Evolutionary conservation across 2,113 vertebrate genomes (phyloP), one percentile per base, ranked within the genome.

Genomic region (Lethenteron camtschaticum): DNA sequence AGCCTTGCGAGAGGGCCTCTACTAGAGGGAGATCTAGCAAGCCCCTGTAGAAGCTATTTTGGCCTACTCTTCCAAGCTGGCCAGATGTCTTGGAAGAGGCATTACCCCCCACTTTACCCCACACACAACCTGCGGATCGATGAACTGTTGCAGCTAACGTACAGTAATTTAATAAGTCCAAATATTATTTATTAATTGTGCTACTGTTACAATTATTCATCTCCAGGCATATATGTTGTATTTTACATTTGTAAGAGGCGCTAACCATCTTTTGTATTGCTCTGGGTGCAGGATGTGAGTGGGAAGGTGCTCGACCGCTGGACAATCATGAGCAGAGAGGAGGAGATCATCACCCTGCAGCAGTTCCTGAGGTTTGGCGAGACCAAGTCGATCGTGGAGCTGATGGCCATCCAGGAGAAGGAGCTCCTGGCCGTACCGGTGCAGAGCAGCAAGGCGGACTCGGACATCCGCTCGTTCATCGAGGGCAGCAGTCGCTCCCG

Each of bases 321-420:
- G 94, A 85, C 85, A 80, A 99, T 99, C 81, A 99, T 99, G 94
- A 96, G 91, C 77, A 82, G 92, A 77, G 94, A 99, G 87, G 94
- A 99, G 75, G 94, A 99, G 81, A 99, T 99, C 81, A 99, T 99
- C 82, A 99, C 94, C 81, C 86, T 99, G 78, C 94, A 99, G 86
- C 92, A 99, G 80, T 99, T 96, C 79, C 79, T 99, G 76, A 86
- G 94, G 79, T 99, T 99, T 79, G 94, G 94, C 79, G 94, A 99
- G 81, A 99, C 94, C 70, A 99, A 99, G 81, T 99, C 94, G 78
- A 99, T 99, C 1, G 94, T 99, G 78, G 94, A 99, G 80, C 85
- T 99, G 79, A 99, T 99, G 94, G 94, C 94, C 73, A 99, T 99
- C 82, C 94, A 99, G 81, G 94, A 99, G 83, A 99, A 99, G 80